These are phyloP conservation scores for Synergus itoensis DNA, from an alignment of 2,888 invertebrate genomes.

Conservation along the genomic window DNA sequence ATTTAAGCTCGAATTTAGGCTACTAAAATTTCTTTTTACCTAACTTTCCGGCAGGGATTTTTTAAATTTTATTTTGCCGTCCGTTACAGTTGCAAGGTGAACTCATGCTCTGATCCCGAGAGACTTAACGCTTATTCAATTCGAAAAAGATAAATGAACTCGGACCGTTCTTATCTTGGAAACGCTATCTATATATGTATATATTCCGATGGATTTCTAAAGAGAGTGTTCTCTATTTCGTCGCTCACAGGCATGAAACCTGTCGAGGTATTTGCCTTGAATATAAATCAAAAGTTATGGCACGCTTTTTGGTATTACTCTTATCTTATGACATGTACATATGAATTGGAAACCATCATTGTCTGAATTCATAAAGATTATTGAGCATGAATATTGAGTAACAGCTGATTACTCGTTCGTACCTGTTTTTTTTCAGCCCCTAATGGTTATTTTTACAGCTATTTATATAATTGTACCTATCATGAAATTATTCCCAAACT, in stretches of 20 bases:
- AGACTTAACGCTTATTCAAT: constrained; percentile 56
- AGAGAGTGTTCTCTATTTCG: constrained; percentile 27
- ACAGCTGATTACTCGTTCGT: too few relatives aligned
- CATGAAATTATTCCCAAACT: not conserved
- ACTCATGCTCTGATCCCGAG: constrained; percentile 66
- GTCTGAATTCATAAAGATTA: constrained; percentile 9
- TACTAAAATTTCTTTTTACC: too few relatives aligned
- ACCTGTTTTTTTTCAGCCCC: too few relatives aligned
- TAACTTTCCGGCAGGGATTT: not conserved
- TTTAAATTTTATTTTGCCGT: too few relatives aligned
- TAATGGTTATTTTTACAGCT: too few relatives aligned
- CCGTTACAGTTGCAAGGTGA: constrained; percentile 54
- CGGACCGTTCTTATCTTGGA: constrained; percentile 21
- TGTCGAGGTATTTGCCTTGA: constrained; percentile 1
- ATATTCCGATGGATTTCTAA: constrained; percentile 31
- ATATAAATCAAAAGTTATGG: constrained; percentile 31
- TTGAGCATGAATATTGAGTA: not conserved
- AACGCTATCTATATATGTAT: not conserved
- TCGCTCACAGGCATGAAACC: constrained; percentile 31
- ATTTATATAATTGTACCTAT: too few relatives aligned
- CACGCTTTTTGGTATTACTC: constrained; percentile 20
- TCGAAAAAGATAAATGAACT: constrained; percentile 65
- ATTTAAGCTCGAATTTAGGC: too few relatives aligned
- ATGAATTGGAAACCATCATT: not conserved
- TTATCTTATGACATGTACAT: constrained; percentile 7